Percentiles rank a stretch among this genome's conserved stretches.
Conservation (phyloP, 2,888 invertebrate genomes). For the Chrysina gloriosa region DNA sequence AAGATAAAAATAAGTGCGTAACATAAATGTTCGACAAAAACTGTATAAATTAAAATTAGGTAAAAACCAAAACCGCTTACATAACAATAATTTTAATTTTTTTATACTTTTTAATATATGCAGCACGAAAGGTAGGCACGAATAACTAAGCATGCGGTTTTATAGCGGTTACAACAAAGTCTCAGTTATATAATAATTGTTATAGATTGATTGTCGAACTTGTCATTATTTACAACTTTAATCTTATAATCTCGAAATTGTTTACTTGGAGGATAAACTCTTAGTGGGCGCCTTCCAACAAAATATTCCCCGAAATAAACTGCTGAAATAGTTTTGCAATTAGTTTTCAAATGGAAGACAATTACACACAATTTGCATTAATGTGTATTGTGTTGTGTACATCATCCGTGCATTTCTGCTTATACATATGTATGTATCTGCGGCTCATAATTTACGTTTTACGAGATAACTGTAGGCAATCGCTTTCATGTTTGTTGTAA, state of each 20-base stretch:
- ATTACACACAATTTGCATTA: slow-evolving; percentile 10
- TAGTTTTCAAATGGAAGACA: not conserved
- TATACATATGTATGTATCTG: not conserved
- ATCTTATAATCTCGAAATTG: too few relatives aligned
- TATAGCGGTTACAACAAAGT: not conserved
- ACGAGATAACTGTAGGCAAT: not conserved
- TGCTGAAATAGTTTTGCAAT: not conserved
- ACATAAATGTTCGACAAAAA: too few relatives aligned
- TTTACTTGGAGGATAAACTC: too few relatives aligned
- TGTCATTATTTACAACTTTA: too few relatives aligned
- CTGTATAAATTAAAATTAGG: too few relatives aligned
- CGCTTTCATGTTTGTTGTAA: slow-evolving; percentile 12
- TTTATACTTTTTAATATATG: too few relatives aligned
- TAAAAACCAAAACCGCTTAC: too few relatives aligned
- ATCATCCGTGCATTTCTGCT: not conserved
- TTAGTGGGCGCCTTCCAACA: too few relatives aligned
- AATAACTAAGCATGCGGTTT: not conserved
- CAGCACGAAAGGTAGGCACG: too few relatives aligned
- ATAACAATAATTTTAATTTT: too few relatives aligned
- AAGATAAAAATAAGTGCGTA: too few relatives aligned
- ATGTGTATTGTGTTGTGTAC: not conserved
- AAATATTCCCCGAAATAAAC: not conserved
- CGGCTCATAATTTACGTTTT: slow-evolving; percentile 7
- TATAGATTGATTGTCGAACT: not conserved
- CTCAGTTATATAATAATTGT: not conserved